Evolutionary conservation across 2,797 vertebrate genomes (phyloP).

Genomic region (Muscicapa comitata): DNA sequence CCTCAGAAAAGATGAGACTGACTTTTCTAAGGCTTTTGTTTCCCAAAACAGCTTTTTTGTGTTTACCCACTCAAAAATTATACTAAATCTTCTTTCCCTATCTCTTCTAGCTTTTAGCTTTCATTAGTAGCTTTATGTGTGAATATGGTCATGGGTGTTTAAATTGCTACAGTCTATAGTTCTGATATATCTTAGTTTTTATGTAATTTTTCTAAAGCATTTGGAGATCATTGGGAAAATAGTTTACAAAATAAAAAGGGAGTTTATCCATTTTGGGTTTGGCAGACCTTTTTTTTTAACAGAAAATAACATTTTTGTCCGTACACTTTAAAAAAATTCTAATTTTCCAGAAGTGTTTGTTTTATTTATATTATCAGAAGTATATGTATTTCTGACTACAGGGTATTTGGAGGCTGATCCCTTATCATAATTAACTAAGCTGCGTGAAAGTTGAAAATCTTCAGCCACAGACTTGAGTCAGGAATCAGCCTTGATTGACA

Average conservation of each 20-base stretch:
- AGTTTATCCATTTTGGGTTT: not conserved
- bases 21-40: not conserved
- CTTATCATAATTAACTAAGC: not conserved
- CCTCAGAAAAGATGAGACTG: not conserved
- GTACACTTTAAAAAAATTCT: not conserved
- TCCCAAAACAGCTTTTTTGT: not conserved
- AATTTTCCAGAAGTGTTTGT: not conserved
- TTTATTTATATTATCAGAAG: not conserved
- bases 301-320: not conserved
- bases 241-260: not conserved
- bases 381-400: not conserved
- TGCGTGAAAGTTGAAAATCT: not conserved
- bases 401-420: not conserved
- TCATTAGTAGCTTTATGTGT: not conserved
- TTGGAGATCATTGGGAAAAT: not conserved
- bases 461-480: not conserved
- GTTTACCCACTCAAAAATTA: not conserved
- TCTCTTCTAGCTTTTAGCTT: not conserved
- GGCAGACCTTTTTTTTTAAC: not conserved
- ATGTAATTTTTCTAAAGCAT: not conserved
- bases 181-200: not conserved
- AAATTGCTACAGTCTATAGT: not conserved
- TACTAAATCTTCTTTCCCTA: not conserved
- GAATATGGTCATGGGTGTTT: not conserved
- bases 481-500: not conserved